A percentile compares a stretch with the other conserved stretches of the same genome.
phyloP scores from a whole-genome alignment of 2,797 vertebrate genomes.

The Melanotaenia maccullochi region DNA sequence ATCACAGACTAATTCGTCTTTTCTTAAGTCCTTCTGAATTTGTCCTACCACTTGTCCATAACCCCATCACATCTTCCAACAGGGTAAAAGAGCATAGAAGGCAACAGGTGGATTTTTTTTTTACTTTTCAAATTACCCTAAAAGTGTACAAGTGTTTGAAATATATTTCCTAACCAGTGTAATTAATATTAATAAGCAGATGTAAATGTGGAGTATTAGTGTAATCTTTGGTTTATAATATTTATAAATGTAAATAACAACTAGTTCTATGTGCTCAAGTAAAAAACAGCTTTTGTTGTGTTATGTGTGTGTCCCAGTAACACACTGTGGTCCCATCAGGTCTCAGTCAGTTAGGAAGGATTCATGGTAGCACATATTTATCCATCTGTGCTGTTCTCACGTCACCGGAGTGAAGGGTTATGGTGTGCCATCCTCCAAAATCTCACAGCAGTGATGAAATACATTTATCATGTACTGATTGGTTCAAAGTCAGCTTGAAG shows the following conservation, averaged over 20 bases:
- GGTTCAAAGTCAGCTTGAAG: not conserved
- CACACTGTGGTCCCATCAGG: not conserved
- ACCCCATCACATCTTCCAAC: no score
- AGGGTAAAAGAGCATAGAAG: no score
- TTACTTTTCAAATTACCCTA: no score
- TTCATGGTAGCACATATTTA: not conserved
- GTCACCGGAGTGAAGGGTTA: not conserved
- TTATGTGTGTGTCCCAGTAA: not conserved
- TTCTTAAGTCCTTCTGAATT: no score
- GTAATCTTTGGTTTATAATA: not conserved
- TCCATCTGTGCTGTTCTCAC: not conserved
- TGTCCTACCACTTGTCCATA: no score
- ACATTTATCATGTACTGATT: not conserved
- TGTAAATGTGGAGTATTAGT: not conserved
- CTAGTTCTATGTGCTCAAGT: not conserved
- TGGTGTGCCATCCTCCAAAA: not conserved
- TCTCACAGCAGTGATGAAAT: not conserved
- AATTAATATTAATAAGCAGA: no score
- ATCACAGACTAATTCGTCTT: no score
- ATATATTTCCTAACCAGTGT: no score
- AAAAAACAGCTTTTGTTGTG: not conserved
- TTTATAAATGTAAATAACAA: not conserved
- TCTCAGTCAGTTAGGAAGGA: not conserved
- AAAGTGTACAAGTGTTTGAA: no score
- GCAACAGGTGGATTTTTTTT: no score